Percentiles rank a stretch among this genome's conserved stretches.
These are phyloP conservation scores for Pipistrellus pipistrellus DNA, from an alignment of 2,797 vertebrate genomes.

Conservation along the genomic window DNA sequence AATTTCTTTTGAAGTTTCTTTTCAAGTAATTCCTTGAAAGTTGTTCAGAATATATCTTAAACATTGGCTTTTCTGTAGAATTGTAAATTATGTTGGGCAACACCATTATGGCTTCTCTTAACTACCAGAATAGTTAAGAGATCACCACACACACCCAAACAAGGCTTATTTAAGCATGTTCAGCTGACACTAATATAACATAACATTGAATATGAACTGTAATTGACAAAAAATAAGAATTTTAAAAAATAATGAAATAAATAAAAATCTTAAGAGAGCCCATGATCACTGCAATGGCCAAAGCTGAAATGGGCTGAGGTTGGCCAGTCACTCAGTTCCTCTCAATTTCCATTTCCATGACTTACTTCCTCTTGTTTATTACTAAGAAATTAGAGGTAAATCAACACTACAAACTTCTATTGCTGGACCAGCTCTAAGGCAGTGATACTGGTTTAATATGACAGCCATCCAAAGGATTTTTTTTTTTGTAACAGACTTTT, in stretches of 20 bases:
- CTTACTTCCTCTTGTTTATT: slow-evolving; percentile 14
- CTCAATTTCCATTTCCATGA: background rate
- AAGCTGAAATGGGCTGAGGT: background rate
- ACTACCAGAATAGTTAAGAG: background rate
- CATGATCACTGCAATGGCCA: background rate
- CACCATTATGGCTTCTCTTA: slow-evolving; percentile 34
- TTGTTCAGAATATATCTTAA: background rate
- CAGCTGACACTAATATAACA: background rate
- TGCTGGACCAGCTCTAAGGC: background rate
- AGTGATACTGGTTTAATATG: background rate
- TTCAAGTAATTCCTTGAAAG: background rate
- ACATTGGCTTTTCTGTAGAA: slow-evolving; percentile 5
- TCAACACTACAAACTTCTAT: background rate
- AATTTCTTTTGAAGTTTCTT: background rate
- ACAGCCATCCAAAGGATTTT: background rate
- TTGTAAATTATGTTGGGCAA: slow-evolving; percentile 30
- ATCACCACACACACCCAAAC: background rate
- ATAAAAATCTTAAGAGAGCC: background rate
- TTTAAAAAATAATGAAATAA: background rate
- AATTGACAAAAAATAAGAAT: background rate
- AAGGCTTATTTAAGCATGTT: background rate
- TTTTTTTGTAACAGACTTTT: background rate
- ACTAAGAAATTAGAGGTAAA: slow-evolving; percentile 24
- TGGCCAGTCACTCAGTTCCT: background rate
- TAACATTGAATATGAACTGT: background rate